A percentile compares a stretch with the other conserved stretches of the same genome.
These are phyloP conservation scores for Meandrusa payeni DNA, from an alignment of 2,888 invertebrate species.

Conservation along the genomic window DNA sequence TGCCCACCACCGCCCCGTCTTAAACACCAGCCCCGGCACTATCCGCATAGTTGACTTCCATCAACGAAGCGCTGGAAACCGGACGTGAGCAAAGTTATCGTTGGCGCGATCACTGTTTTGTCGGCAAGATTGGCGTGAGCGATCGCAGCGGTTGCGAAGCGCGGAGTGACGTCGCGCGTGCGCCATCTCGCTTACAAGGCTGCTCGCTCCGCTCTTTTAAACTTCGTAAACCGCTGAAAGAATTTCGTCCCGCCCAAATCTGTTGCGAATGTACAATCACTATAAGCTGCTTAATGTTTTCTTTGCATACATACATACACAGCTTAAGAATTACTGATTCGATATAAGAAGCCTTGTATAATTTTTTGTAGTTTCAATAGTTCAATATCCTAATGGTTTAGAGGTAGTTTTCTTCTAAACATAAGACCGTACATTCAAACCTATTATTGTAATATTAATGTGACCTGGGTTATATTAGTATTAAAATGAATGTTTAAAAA, in stretches of 20 bases:
- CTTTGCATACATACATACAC: too few species aligned
- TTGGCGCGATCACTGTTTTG: conserved; percentile 42
- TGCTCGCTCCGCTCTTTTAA: conserved; percentile 31
- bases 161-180: conserved; percentile 74
- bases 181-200: conserved; percentile 45
- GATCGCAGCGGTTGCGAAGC: conserved; percentile 54
- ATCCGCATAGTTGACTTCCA: conserved; percentile 26
- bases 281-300: conserved; percentile 15
- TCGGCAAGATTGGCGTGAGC: conserved; percentile 49
- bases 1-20: conserved; percentile 48
- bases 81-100: conserved; percentile 36
- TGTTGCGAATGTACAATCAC: conserved; percentile 6
- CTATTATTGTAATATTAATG: too few species aligned
- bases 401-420: too few species aligned
- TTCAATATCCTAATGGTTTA: too few species aligned
- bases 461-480: too few species aligned
- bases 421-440: too few species aligned
- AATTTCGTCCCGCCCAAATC: conserved; percentile 29
- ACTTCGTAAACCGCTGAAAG: conserved; percentile 28
- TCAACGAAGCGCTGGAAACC: background rate
- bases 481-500: too few species aligned
- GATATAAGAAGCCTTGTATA: too few species aligned
- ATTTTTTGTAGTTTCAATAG: too few species aligned
- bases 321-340: too few species aligned
- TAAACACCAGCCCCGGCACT: conserved; percentile 29